Evolutionary conservation across 2,113 vertebrate genomes (phyloP).

Genomic region (Cygnus atratus): DNA sequence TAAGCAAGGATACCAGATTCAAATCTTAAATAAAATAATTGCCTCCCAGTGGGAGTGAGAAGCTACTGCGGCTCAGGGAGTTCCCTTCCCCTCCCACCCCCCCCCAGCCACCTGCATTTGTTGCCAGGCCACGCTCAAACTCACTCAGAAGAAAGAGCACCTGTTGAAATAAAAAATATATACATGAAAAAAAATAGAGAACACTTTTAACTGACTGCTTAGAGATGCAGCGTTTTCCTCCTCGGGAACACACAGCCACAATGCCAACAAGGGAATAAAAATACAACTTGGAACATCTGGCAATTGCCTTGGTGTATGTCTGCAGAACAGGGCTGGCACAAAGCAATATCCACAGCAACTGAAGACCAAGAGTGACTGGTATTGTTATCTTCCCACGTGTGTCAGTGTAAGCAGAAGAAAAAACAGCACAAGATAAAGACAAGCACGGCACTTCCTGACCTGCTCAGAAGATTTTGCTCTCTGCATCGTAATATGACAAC

Average conservation of each 20-base stretch:
- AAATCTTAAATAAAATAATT: neutral
- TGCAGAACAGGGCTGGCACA: neutral
- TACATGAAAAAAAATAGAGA: rapidly evolving
- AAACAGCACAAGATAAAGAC: neutral
- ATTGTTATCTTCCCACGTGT: rapidly evolving
- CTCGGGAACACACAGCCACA: neutral
- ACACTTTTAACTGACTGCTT: neutral
- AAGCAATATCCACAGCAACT: neutral
- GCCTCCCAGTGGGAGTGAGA: neutral
- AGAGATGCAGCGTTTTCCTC: neutral
- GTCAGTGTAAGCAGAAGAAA: neutral
- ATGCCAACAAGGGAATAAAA: neutral
- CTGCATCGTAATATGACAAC: rapidly evolving
- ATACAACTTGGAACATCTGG: neutral
- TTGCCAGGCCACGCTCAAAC: neutral
- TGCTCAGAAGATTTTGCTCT: neutral
- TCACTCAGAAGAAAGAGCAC: neutral
- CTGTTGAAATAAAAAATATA: neutral
- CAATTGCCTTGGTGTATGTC: rapidly evolving
- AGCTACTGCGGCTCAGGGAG: neutral
- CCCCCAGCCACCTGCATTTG: neutral
- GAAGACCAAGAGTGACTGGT: neutral
- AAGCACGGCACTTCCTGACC: neutral
- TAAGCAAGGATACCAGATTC: neutral
- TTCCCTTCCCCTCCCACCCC: neutral